phyloP scores from a whole-genome alignment of 2,797 vertebrate species.

The Falco biarmicus region DNA sequence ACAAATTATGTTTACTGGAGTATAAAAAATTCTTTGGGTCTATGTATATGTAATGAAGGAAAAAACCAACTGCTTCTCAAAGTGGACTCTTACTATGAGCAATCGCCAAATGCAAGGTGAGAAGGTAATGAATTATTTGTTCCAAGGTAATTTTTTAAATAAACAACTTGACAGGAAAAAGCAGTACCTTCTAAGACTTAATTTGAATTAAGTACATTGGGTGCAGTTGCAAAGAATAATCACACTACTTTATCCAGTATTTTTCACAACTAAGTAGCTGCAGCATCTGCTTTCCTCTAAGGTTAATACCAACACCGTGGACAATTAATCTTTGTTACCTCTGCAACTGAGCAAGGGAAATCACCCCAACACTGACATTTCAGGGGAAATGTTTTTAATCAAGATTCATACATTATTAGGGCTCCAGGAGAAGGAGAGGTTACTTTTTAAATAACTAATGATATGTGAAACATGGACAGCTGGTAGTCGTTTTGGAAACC shows the following conservation, averaged over 20 bases:
- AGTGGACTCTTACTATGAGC: constrained; percentile 51
- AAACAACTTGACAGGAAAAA: constrained; percentile 54
- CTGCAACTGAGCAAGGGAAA: neutral
- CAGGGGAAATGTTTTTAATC: neutral
- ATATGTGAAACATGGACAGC: neutral
- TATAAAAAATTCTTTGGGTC: constrained; percentile 67
- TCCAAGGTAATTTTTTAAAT: constrained; percentile 39
- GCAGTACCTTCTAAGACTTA: constrained; percentile 21
- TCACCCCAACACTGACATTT: neutral
- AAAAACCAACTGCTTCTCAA: constrained; percentile 54
- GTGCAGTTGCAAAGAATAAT: neutral
- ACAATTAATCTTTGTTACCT: neutral
- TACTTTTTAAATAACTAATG: neutral
- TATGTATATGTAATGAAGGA: constrained; percentile 71
- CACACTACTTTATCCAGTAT: neutral
- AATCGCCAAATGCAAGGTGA: constrained; percentile 48
- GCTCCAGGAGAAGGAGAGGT: neutral
- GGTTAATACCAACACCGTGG: neutral
- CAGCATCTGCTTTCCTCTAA: neutral
- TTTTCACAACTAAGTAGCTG: neutral
- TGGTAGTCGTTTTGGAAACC: neutral
- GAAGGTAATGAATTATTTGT: constrained; percentile 62
- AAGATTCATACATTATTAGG: neutral
- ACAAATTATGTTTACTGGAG: constrained; percentile 74
- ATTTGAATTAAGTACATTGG: constrained; percentile 50